Evolutionary conservation across 2,888 invertebrate species (phyloP).

Genomic region (Adelognathus sp.): DNA sequence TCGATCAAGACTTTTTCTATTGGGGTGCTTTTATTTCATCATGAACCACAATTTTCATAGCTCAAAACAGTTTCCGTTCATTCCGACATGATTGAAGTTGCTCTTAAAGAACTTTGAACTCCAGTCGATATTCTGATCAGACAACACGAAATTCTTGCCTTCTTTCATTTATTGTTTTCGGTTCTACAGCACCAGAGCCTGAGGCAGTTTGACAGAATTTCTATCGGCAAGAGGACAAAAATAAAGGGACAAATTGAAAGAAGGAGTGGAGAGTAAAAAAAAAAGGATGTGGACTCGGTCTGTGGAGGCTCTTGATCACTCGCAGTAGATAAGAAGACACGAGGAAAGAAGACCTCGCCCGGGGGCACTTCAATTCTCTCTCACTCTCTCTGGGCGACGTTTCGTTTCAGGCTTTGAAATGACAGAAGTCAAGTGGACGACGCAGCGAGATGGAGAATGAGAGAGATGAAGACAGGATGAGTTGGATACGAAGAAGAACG

Average conservation of each 20-base stretch:
- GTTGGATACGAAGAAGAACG: slow-evolving; percentile 59
- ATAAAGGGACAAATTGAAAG: slow-evolving; percentile 37
- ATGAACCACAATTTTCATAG: no score
- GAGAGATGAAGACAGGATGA: slow-evolving; percentile 12
- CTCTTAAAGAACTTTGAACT: neutral
- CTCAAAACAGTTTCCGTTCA: no score
- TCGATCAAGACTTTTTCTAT: no score
- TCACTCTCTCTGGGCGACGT: slow-evolving; percentile 63
- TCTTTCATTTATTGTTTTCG: neutral
- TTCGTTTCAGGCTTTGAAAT: slow-evolving; percentile 76
- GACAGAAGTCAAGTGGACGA: slow-evolving; percentile 77
- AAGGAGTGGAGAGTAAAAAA: slow-evolving; percentile 48
- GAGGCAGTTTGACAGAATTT: neutral
- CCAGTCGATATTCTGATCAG: neutral
- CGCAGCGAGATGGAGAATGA: slow-evolving; percentile 67
- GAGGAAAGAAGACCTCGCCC: slow-evolving; percentile 59
- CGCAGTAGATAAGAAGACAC: slow-evolving; percentile 62
- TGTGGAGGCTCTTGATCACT: slow-evolving; percentile 72
- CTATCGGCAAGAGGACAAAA: neutral
- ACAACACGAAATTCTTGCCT: neutral
- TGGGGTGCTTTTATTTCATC: no score
- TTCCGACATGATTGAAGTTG: neutral
- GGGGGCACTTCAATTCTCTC: slow-evolving; percentile 52
- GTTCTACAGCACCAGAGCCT: neutral
- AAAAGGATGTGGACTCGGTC: slow-evolving; percentile 56